Conservation (phyloP, 2,113 vertebrate species). For the Bolborhynchus lineola region DNA sequence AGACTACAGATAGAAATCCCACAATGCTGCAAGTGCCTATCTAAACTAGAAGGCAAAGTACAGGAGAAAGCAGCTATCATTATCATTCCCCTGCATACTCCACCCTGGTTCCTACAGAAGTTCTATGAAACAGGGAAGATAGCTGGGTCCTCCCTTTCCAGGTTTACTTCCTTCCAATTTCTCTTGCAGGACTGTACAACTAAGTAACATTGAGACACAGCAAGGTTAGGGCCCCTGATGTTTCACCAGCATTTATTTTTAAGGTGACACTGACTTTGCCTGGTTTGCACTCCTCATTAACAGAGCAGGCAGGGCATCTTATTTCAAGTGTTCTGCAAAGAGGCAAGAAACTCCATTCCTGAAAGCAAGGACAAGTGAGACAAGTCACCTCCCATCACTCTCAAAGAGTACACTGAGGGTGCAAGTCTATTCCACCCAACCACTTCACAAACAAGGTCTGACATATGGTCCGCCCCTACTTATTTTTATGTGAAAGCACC, state of each 20-base stretch:
- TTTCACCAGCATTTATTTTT: not conserved
- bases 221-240: not conserved
- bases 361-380: not conserved
- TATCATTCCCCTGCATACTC: not conserved
- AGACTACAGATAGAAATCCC: not conserved
- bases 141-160: not conserved
- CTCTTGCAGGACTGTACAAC: not conserved
- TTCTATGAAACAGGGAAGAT: not conserved
- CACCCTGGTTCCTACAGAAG: accelerated
- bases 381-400: not conserved
- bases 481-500: not conserved
- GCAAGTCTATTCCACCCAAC: not conserved
- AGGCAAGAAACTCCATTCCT: not conserved
- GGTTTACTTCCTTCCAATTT: not conserved
- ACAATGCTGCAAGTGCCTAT: not conserved
- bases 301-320: not conserved
- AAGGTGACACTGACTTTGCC: not conserved
- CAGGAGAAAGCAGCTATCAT: not conserved
- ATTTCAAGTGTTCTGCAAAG: not conserved
- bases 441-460: not conserved
- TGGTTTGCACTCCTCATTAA: not conserved
- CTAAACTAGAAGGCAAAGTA: slow-evolving; percentile 14
- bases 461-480: not conserved
- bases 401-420: not conserved
- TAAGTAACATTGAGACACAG: not conserved